A percentile compares a stretch with the other conserved stretches of the same genome.
phyloP scores from a whole-genome alignment of 2,113 vertebrate genomes.

The Tapirus terrestris region DNA sequence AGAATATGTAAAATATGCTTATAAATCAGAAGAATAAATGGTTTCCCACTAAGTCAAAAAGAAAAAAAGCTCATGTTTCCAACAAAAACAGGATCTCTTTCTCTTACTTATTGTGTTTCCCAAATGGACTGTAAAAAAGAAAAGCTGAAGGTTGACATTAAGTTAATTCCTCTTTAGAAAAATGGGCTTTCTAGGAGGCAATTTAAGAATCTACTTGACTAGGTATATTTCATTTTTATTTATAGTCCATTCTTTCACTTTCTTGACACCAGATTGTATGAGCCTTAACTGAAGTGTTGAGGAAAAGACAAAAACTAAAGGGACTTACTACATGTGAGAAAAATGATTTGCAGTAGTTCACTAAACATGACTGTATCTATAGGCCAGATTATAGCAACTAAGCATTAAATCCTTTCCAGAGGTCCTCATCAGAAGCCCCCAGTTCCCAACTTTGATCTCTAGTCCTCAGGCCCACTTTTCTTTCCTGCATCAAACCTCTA shows the following conservation, averaged over 20 bases:
- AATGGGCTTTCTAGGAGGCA: neutral
- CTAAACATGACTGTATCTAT: neutral
- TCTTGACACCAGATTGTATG: neutral
- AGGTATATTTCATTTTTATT: conserved; percentile 3
- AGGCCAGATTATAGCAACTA: neutral
- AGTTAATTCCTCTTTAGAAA: neutral
- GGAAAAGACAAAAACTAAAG: neutral
- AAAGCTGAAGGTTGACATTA: neutral
- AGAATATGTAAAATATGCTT: conserved; percentile 62
- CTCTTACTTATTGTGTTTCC: neutral
- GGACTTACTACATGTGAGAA: neutral
- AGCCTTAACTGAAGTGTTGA: neutral
- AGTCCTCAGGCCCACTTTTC: neutral
- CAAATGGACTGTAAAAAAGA: neutral
- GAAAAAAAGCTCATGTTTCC: conserved; percentile 65
- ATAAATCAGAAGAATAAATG: conserved; percentile 66
- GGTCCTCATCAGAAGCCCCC: neutral
- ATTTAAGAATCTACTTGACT: conserved; percentile 13
- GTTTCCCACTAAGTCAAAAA: conserved; percentile 66
- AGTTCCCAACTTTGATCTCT: neutral
- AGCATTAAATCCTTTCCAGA: neutral
- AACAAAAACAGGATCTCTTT: conserved; percentile 38
- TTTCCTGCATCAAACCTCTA: neutral
- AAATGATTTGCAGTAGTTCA: neutral
- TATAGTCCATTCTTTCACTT: neutral